Evolutionary conservation across 2,113 vertebrate genomes (phyloP).

Genomic region (Xyrauchen texanus): DNA sequence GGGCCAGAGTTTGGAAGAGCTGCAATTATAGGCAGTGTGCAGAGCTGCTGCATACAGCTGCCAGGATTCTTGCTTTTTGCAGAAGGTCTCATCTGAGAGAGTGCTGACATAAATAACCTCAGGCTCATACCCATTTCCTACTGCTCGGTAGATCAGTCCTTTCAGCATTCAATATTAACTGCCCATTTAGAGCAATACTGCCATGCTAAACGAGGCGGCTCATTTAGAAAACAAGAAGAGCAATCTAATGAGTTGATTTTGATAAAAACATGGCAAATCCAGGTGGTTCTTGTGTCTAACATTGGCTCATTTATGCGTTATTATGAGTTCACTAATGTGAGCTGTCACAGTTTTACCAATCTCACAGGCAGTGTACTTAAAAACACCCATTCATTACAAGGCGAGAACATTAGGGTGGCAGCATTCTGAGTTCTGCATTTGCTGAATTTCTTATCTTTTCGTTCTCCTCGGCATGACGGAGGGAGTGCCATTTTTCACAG

Average conservation of each 20-base stretch:
- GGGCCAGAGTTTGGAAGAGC: conserved; percentile 20
- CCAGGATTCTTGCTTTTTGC: conserved; percentile 31
- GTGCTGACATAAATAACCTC: conserved; percentile 32
- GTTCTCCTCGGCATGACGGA: conserved; percentile 38
- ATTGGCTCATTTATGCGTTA: conserved; percentile 18
- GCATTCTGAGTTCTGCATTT: not conserved
- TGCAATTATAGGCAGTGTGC: not conserved
- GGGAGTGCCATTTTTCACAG: conserved; percentile 55
- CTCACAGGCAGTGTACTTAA: not conserved
- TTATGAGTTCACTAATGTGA: not conserved
- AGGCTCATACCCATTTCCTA: not conserved
- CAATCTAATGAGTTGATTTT: conserved; percentile 30
- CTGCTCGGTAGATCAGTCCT: conserved; percentile 17
- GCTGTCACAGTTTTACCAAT: conserved; percentile 1
- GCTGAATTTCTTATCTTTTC: conserved; percentile 12
- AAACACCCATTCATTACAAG: not conserved
- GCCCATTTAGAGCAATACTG: conserved; percentile 5
- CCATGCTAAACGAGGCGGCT: conserved; percentile 9
- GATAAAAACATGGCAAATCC: conserved; percentile 14
- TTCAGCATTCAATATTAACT: conserved; percentile 32
- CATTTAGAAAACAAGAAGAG: conserved; percentile 2
- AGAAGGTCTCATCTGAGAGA: no score
- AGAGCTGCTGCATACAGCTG: not conserved
- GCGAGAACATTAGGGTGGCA: not conserved
- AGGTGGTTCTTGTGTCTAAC: conserved; percentile 6